Conservation (phyloP, 2,797 vertebrate genomes). For the Chaetophractus vellerosus region DNA sequence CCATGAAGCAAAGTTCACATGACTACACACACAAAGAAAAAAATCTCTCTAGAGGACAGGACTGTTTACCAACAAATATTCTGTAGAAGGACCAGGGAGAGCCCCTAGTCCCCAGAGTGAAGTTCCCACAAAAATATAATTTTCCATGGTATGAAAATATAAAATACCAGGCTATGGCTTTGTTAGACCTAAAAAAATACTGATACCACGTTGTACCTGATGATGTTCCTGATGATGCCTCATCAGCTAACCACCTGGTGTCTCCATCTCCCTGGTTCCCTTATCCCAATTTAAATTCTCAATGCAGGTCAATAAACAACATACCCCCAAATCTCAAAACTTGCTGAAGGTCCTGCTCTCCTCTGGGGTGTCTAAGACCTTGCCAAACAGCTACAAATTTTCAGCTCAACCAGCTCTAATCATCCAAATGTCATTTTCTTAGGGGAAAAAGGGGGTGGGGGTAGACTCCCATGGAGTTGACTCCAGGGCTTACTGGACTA, state of each 20-base stretch:
- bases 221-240: background rate
- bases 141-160: background rate
- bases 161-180: background rate
- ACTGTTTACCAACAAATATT: background rate
- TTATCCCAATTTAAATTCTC: slow-evolving; percentile 1
- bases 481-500: background rate
- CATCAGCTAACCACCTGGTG: background rate
- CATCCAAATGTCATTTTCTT: background rate
- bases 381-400: background rate
- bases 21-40: background rate
- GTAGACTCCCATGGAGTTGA: background rate
- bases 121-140: background rate
- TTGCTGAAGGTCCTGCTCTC: background rate
- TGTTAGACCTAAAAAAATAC: background rate
- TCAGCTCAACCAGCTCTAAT: background rate
- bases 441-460: background rate
- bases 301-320: background rate
- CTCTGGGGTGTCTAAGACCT: background rate
- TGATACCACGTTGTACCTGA: background rate
- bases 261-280: background rate
- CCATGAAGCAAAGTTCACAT: background rate
- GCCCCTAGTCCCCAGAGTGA: background rate
- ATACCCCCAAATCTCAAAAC: background rate
- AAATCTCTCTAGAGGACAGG: no score
- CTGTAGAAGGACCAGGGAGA: background rate